Evolutionary conservation across 2,113 vertebrate genomes (phyloP).

Genomic region (Drymodes brunneopygia): DNA sequence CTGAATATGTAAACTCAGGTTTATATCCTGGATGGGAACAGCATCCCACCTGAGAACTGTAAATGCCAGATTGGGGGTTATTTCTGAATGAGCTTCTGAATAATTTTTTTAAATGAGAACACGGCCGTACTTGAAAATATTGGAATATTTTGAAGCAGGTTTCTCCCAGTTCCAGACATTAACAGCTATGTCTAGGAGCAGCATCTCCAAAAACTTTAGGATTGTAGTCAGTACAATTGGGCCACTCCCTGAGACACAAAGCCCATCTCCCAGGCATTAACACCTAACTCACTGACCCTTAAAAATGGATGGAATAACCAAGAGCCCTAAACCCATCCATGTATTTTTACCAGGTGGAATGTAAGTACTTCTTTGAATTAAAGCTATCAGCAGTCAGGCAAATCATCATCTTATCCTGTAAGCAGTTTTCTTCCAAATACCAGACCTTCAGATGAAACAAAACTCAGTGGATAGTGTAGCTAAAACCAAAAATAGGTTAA

Average conservation of each 20-base stretch:
- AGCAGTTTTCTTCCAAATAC: not conserved
- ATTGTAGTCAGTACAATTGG: not conserved
- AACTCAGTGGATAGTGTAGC: not conserved
- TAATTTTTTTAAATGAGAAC: not conserved
- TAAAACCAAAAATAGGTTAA: not conserved
- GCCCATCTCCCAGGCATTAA: not conserved
- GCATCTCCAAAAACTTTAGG: not conserved
- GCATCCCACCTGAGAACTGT: not conserved
- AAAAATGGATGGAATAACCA: not conserved
- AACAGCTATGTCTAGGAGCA: not conserved
- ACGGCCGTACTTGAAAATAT: not conserved
- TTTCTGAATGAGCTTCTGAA: not conserved
- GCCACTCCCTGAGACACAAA: not conserved
- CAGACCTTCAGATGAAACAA: slow-evolving; percentile 35
- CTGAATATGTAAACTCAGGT: not conserved
- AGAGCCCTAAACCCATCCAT: not conserved
- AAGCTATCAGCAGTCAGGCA: not conserved
- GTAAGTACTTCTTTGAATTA: not conserved
- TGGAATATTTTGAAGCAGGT: not conserved
- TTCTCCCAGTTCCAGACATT: not conserved
- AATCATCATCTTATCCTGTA: not conserved
- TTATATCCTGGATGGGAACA: not conserved
- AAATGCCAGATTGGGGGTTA: not conserved
- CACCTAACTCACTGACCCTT: not conserved
- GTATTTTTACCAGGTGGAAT: not conserved